Base-by-base conservation (phyloP, 2,797 vertebrate species). In the Sebastes melanostomus region DNA sequence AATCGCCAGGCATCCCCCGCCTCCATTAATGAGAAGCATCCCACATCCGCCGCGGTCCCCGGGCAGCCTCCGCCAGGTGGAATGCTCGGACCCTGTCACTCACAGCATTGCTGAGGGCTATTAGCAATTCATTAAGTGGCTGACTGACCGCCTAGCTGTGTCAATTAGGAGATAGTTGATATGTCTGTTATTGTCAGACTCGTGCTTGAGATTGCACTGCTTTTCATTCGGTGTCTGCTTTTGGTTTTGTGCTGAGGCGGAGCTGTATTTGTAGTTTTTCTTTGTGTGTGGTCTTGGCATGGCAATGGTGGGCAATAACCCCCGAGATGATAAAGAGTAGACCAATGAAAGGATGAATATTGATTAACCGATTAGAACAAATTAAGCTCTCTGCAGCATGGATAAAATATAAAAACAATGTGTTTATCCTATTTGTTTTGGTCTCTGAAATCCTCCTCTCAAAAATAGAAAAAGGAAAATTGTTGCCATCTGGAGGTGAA, bases 151-250 rank as follows among this genome's bases (percentile, higher is more conserved):
- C 85, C 87, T 89, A 36, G 85, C 86, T 91, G 85, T 91, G 94
- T 95, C 95, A 96, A 96, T 96, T 96, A 96, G 93, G 88, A 80
- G 92, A 95, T 96, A 92, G 92, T 92, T 94, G 89, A 91, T 94
- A 95, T 94, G 91, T 93, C 79, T 88, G 89, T 91, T 90, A 92
- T 94, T 93, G 91, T 94, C 89, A 83, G 84, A 66, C 62, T 85
- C 76, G 20, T 87, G 83, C 80, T 85, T 88, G 85, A 92, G 88
- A 94, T 90, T 87, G 83, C 86, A 78, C 77, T 75, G 85, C 90
- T 90, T 91, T 90, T 90, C 80, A 89, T 76, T 84, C 85, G 85
- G 13, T 71, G 80, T 89, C 81, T 86, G 63, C 55, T 82, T 81
- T 78, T 61, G 82, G 81, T 82, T 85, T 82, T 83, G 75, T 88